These are phyloP conservation scores for Phylloscopus trochilus DNA, from an alignment of 2,113 vertebrate species.

Conservation along the genomic window DNA sequence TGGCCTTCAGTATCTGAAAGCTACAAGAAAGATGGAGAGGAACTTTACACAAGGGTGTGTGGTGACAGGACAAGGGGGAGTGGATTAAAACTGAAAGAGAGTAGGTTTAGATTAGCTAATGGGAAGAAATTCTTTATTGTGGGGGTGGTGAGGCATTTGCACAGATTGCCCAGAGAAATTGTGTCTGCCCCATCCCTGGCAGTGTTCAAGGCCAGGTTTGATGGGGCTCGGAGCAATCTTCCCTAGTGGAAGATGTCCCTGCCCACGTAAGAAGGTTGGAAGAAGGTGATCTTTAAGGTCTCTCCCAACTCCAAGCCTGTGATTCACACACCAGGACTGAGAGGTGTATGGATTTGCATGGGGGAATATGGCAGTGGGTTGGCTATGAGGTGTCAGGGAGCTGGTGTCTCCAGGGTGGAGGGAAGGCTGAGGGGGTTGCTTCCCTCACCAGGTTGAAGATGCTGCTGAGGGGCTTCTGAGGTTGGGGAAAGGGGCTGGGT, in stretches of 20 bases:
- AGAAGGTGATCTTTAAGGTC: not conserved
- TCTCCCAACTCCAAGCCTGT: not conserved
- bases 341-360: rapidly evolving
- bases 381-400: not conserved
- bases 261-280: not conserved
- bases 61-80: not conserved
- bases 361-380: no score
- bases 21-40: no score
- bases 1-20: not conserved
- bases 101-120: not conserved
- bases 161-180: not conserved
- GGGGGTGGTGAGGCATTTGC: not conserved
- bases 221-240: not conserved
- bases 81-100: not conserved
- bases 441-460: not conserved
- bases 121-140: not conserved
- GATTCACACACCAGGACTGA: not conserved
- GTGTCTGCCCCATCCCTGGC: not conserved
- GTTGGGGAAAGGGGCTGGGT: rapidly evolving
- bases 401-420: rapidly evolving
- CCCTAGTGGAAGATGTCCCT: not conserved
- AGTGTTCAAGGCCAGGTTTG: not conserved
- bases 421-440: not conserved
- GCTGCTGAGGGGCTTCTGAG: not conserved
- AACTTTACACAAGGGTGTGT: not conserved